Base-by-base conservation (phyloP, 1,140 invertebrate species). In the Choristoneura fumiferana region DNA sequence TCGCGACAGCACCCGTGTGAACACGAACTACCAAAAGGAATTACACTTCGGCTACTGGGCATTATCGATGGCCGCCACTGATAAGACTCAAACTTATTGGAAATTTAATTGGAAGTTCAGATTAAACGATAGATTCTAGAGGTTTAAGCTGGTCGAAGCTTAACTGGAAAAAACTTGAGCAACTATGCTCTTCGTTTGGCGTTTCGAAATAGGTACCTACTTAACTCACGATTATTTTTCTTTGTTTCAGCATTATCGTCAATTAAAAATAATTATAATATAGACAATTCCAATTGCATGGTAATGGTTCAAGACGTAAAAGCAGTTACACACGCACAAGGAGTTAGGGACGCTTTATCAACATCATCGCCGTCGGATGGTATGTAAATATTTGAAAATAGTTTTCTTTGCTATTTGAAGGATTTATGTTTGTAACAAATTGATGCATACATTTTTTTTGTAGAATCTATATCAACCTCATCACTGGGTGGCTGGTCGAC, bases 251-350 rank as follows among this genome's bases (percentile, higher is more conserved):
- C 95, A 79, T 93, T 96, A 84, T 96, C 94, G 89, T 95, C 95
- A 76, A 95, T 96, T 94, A 94, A 95, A 89, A 92, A 93, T 78
- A 93, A 93, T 87, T 93, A 93, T 78, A 93, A 93, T 87, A 93
- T 95, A 91, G 95, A 96, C 90, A 94, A 93, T 83, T 92, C 94
- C 72, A 96, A 96, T 87, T 97, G 96, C 89, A 96, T 96, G 80
- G 90, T 49, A 12, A 49, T 96, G 81, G 95, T 96, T 70, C 95
- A 96, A 92, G 96, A 97, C 90, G 94, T 96, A 58, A 96, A 96
- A 90, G 94, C 95, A 71, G 94, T 96, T 64, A 95, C 95, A 63
- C 94, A 96, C 76, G 94, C 95, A 86, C 93, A 94, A 81, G 93
- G 94, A 79, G 91, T 93, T 63, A 92, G 93, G 81, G 93, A 94